Conservation (phyloP, 2,797 vertebrate genomes). For the Coccyzus lansbergi region DNA sequence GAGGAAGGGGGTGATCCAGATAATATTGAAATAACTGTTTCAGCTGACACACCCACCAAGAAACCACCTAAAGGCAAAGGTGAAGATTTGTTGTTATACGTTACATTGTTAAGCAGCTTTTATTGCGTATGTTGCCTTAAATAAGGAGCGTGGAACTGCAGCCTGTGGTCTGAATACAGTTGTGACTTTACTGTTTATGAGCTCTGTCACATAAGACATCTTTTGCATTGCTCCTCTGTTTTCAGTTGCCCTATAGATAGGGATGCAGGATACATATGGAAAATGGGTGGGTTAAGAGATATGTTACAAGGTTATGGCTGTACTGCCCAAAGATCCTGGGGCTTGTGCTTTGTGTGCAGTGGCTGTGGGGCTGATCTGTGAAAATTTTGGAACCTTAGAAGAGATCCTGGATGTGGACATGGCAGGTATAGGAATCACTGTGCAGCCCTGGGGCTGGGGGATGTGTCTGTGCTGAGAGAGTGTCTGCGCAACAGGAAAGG, state of each 20-base stretch:
- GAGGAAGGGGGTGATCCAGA: slow-evolving; percentile 95
- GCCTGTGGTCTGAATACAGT: not conserved
- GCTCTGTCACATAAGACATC: not conserved
- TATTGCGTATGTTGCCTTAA: not conserved
- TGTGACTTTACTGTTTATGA: not conserved
- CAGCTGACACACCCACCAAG: slow-evolving; percentile 83
- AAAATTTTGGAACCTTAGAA: not conserved
- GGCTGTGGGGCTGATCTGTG: not conserved
- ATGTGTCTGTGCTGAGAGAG: not conserved
- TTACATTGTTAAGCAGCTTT: not conserved
- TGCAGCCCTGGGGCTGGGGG: not conserved
- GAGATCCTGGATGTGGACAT: not conserved
- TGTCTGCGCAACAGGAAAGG: not conserved
- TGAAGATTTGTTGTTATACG: slow-evolving; percentile 39
- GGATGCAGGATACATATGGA: not conserved
- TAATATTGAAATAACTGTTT: slow-evolving; percentile 86
- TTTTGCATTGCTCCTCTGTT: not conserved
- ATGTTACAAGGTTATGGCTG: not conserved
- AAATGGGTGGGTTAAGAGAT: not conserved
- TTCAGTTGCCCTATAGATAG: not conserved
- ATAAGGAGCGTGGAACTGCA: not conserved
- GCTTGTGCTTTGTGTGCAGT: not conserved
- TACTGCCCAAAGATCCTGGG: not conserved
- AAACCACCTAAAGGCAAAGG: slow-evolving; percentile 92
- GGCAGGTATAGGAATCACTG: not conserved